Evolutionary conservation across 2,888 invertebrate species (phyloP), one percentile per base, ranked within the genome.

Genomic region (Hirtodrosophila duncani): DNA sequence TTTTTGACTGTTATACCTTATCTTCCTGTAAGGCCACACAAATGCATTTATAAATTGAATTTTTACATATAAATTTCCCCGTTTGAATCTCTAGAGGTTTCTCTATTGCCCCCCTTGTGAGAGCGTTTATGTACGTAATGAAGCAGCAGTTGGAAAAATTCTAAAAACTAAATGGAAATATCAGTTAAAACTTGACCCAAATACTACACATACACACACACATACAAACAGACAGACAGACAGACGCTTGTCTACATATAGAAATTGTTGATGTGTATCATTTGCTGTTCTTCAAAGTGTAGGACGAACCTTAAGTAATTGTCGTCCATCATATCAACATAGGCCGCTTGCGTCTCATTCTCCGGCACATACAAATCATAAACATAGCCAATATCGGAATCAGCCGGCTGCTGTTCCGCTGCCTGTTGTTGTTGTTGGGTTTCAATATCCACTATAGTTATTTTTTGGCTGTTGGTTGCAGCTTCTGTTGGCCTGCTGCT

Each of bases 331-430:
- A 85, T 69, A 69, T 86, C 85, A 48, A 84, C 82, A 60, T 87
- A 75, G 52, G 88, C 87, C 23, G 87, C 86, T 30, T 89, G 87
- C 61, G 88, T 87, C 11, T 88, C 87, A 61, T 87, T 87, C 63
- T 88, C 84, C 6, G 89, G 89, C 69, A 90, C 89, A 85, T 92
- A 92, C 17, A 91, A 86, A 84, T 92, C 91, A 63, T 91, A 92
- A 4, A 91, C 91, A 82, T 88, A 91, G 39, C 85, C 83, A n/a
- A 81, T 66, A 27, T 87, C 83, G 4, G 83, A 83, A 53, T 85
- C 83, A 13, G 74, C 74, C 7, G 81, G 78, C 52, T 50, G 51
- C n/a, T n/a, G n/a, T n/a, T n/a, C n/a, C 21, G 20, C 9, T 10
- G 13, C 7, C 20, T 46, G 21, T 7, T 46, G 65, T 10, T 34